These are phyloP conservation scores for Champsocephalus esox DNA, from an alignment of 2,797 vertebrate genomes.

Conservation along the genomic window DNA sequence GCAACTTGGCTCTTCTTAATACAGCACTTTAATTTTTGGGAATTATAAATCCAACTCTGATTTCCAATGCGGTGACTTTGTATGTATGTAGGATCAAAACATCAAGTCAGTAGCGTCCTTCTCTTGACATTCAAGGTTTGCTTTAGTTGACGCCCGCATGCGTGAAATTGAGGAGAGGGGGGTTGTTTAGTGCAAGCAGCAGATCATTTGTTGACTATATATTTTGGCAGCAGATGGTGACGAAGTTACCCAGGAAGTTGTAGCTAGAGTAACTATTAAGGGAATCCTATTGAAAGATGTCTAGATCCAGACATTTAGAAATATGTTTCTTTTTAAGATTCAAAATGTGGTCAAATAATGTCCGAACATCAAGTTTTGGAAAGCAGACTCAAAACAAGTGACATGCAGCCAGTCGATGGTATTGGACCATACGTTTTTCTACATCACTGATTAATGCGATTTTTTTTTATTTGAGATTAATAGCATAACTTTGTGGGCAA, in stretches of 20 bases:
- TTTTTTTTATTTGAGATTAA: slow-evolving; percentile 52
- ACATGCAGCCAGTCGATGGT: neutral
- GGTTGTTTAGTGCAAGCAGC: neutral
- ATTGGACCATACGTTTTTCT: slow-evolving; percentile 26
- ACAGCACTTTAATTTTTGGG: slow-evolving; percentile 61
- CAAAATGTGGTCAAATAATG: neutral
- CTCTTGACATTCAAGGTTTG: slow-evolving; percentile 26
- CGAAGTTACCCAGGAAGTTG: neutral
- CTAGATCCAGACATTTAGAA: neutral
- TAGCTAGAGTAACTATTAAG: neutral
- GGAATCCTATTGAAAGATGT: neutral
- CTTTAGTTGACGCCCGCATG: neutral
- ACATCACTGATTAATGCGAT: slow-evolving; percentile 42
- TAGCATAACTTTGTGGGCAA: slow-evolving; percentile 28
- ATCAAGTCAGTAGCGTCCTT: slow-evolving; percentile 41
- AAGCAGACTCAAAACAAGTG: slow-evolving; percentile 8
- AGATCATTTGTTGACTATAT: slow-evolving; percentile 19
- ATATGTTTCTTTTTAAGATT: neutral
- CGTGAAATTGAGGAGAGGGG: neutral
- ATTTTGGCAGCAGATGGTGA: slow-evolving; percentile 3
- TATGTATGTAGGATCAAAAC: slow-evolving; percentile 26
- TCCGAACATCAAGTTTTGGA: slow-evolving; percentile 29
- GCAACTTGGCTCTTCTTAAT: slow-evolving; percentile 54
- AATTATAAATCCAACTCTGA: slow-evolving; percentile 56
- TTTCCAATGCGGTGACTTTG: slow-evolving; percentile 36